A percentile compares a stretch with the other conserved stretches of the same genome.
These are phyloP conservation scores for Bryconaethiops microstoma DNA, from an alignment of 2,797 vertebrate genomes.

Conservation along the genomic window DNA sequence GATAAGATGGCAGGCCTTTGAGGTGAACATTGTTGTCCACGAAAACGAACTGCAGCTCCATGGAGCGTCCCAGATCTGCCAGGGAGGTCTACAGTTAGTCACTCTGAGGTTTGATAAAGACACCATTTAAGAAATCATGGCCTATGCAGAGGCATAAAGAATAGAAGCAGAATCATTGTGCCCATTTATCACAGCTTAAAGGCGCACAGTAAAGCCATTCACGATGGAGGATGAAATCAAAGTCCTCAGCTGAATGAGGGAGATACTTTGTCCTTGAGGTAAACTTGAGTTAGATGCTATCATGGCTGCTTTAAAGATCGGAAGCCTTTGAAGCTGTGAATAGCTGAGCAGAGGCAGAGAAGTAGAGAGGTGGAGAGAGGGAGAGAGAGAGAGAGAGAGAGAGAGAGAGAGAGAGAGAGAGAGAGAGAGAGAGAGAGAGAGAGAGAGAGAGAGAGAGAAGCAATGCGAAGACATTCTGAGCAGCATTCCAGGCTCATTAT, in stretches of 20 bases:
- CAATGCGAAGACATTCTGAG: conserved; percentile 42
- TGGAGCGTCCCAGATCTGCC: conserved; percentile 92
- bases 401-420: conserved; percentile 4
- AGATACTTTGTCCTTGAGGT: conserved; percentile 42
- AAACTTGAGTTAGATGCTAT: conserved; percentile 44
- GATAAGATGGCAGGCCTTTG: conserved; percentile 90
- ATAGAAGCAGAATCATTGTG: not conserved
- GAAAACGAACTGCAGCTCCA: conserved; percentile 94
- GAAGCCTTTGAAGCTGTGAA: conserved; percentile 39
- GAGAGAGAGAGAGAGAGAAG: too few species aligned
- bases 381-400: conserved; percentile 8
- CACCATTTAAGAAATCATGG: not conserved
- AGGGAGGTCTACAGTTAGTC: conserved; percentile 40
- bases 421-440: too few species aligned
- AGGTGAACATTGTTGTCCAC: conserved; percentile 95
- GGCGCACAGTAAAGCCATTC: not conserved
- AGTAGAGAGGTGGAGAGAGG: conserved; percentile 7
- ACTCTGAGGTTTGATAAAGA: not conserved
- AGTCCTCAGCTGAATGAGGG: conserved; percentile 3
- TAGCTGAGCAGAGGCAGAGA: conserved; percentile 9
- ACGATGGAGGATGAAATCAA: not conserved
- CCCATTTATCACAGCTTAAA: not conserved
- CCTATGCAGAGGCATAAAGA: not conserved
- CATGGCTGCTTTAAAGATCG: conserved; percentile 24
- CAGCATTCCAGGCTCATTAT: conserved; percentile 55